Evolutionary conservation across 2,888 invertebrate genomes (phyloP), one percentile per base, ranked within the genome.

Genomic region (Apomyelois bistriatella): DNA sequence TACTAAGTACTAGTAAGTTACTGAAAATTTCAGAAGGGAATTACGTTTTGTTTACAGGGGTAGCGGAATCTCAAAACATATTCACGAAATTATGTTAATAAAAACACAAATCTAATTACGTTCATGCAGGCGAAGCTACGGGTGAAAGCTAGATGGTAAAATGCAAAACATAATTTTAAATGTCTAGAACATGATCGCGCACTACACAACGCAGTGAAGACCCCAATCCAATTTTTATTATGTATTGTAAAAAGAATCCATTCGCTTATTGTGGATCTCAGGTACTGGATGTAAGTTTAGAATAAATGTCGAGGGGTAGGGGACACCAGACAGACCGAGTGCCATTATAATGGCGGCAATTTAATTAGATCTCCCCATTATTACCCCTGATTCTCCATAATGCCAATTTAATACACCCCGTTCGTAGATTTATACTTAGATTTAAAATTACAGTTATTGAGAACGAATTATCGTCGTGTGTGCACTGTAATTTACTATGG

Each of bases 341-440:
- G 80, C 86, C 85, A 85, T 89, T 89, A 89, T 90, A 86, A 88
- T 77, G 85, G 86, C 79, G 81, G 85, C 88, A 87, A 89, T 90
- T 90, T 88, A 90, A 90, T 90, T 90, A 89, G 85, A 88, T 82
- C 84, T 88, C 86, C 85, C 78, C 81, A 77, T 80, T 87, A 89
- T 84, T 86, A 85, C 86, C 82, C 80, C 84, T 85, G 88, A 89
- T 88, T 88, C 85, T 78, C 82, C 85, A 82, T 84, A 89, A 86
- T 85, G 74, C 79, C 76, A 72, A 72, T 78, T 79, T 85, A 82
- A 85, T 82, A 80, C 70, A 69, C 64, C 71, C 69, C 70, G 70
- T 75, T 70, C 66, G 67, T 65, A 66, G 61, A 71, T 70, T 72
- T 70, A 67, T 66, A 69, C 64, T 61, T 65, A 72, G 68, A 68